Base-by-base conservation (phyloP, 2,113 vertebrate genomes). In the Cebidichthys violaceus region DNA sequence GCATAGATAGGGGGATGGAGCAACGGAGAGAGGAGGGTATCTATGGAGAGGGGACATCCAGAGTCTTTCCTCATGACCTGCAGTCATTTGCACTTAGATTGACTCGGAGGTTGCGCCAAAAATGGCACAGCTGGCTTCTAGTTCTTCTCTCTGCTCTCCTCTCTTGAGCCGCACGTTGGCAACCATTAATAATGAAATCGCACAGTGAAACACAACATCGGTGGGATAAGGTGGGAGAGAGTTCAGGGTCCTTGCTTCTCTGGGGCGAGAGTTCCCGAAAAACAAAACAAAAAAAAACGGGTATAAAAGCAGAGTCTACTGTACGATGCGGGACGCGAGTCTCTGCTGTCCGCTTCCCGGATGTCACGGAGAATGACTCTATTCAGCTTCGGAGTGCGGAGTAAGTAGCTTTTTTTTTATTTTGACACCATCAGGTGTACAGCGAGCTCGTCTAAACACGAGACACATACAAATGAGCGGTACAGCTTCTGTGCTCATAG, bases 1-100 rank as follows among this genome's bases (percentile, higher is more conserved):
- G 90, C 86, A 81, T 80, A 86, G 91, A 92, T 90, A 91, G 77
- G 76, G 75, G 57, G 81, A 85, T 66, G 81, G 68, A 87, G 89
- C 72, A 76, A 80, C 64, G 62, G 69, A 74, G 84, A 79, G 54
- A 57, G 82, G 79, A 83, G 79, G 50, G 82, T 90, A 90, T 88
- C 85, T 84, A 84, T 85, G 87, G 75, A 91, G 82, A 89, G 83
- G 81, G 85, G 90, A 85, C 91, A 89, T 92, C 88, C 83, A 84
- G 77, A 89, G 90, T 85, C 81, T 89, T 90, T 89, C 86, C 91
- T 89, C 70, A 41, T 90, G 89, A 91, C 90, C 92, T 79, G 82
- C 88, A 93, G 89, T 95, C 92, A 95, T 95, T 94, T 94, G 91
- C 92, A 94, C 94, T 93, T 93, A 92, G 86, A 93, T 92, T 94